Evolutionary conservation across 2,113 vertebrate species (phyloP), one percentile per base, ranked within the genome.

Genomic region (Phyllostomus hastatus): DNA sequence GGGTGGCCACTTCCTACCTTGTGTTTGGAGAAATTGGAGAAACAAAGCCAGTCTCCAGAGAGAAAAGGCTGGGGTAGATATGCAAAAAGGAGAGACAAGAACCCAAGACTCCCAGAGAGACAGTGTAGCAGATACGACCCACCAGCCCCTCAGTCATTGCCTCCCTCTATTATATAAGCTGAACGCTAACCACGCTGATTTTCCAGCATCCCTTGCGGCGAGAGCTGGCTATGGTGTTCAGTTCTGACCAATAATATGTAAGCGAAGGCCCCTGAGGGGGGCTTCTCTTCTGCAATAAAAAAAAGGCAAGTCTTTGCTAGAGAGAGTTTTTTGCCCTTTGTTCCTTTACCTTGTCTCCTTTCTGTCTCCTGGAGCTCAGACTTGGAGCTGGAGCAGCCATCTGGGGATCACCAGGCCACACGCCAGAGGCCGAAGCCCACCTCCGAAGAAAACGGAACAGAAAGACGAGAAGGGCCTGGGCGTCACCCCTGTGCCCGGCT

Each of bases 201-300:
- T 70, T 19, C 50, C 57, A 10, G 26, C 59, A 76, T 82, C 94
- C 70, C 88, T 84, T 88, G 85, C 95, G 78, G 70, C 95, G 92
- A 82, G 59, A 81, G 15, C 1, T 3, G 38, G 78, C 43, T 43
- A 4, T 33, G 38, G 46, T 46, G 20, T 50, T 67, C 73, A 78
- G 5, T 35, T 75, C n/a, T 22, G 2, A 41, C 26, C 59, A 69
- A 7, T 50, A 46, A 38, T 28, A 20, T 24, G 11, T 10, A 33
- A 75, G 19, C 7, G 3, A 83, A 91, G 84, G 66, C 26, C 57
- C 26, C 41, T 7, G 38, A 17, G 26, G 10, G 73, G 20, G 33
- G n/a, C 15, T 78, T 82, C 14, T 20, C 79, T 94, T 76, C 89
- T 79, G 28, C 61, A 92, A 41, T 24, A 78, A 70, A 41, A 41